Evolutionary conservation across 2,113 vertebrate species (phyloP).

Genomic region (Macrotis lagotis): DNA sequence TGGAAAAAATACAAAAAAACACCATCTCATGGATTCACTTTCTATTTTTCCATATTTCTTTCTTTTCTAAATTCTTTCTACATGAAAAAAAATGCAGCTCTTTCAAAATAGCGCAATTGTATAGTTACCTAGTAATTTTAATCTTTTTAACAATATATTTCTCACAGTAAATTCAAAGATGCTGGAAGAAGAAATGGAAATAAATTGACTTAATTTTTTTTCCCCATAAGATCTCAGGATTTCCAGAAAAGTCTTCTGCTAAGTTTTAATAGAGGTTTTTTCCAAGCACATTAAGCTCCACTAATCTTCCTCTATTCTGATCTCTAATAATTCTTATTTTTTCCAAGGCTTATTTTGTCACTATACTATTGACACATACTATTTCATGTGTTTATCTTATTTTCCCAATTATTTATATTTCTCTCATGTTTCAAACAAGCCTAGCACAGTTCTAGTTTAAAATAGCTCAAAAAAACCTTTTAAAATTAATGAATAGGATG

Average conservation of each 20-base stretch:
- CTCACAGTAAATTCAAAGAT: neutral
- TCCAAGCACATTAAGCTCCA: neutral
- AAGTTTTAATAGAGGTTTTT: neutral
- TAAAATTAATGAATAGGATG: neutral
- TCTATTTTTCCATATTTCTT: conserved; percentile 16
- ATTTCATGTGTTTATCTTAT: neutral
- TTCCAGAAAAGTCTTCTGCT: neutral
- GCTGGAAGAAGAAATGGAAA: neutral
- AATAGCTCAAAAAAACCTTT: neutral
- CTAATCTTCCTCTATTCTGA: neutral
- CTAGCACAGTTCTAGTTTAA: neutral
- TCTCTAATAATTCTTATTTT: neutral
- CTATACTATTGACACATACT: neutral
- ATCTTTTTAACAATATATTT: neutral
- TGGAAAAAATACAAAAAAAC: neutral
- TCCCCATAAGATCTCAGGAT: neutral
- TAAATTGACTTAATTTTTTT: neutral
- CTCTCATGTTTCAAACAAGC: neutral
- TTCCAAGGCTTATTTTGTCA: too few relatives aligned
- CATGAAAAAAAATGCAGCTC: neutral
- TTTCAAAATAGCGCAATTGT: neutral
- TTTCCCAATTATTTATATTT: neutral
- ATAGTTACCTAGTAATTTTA: neutral
- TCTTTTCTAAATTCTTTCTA: neutral
- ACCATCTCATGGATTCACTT: neutral